Evolutionary conservation across 2,797 vertebrate genomes (phyloP).

Genomic region (Tangara arthus): DNA sequence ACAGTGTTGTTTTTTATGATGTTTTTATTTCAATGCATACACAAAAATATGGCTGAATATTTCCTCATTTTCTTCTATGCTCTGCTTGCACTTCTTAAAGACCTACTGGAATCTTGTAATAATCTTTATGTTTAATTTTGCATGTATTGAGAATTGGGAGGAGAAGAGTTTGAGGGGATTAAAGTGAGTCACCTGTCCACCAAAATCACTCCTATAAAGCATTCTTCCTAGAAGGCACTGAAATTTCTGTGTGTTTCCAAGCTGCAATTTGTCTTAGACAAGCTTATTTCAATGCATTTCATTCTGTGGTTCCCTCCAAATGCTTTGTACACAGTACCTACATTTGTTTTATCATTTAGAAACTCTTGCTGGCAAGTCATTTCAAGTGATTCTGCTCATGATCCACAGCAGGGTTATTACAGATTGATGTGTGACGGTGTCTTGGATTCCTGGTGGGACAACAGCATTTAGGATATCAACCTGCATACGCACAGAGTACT

Average conservation of each 20-base stretch:
- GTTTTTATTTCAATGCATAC: neutral
- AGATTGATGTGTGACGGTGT: neutral
- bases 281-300: conserved; percentile 43
- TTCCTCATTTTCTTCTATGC: neutral
- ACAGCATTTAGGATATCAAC: neutral
- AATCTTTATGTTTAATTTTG: conserved; percentile 29
- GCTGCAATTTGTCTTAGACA: conserved; percentile 18
- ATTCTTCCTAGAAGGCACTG: neutral
- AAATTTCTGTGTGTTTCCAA: conserved; percentile 40
- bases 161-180: neutral
- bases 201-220: conserved; percentile 38
- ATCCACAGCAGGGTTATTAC: neutral
- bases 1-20: neutral
- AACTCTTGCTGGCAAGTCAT: conserved; percentile 21
- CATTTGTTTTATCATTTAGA: conserved; percentile 38
- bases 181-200: neutral
- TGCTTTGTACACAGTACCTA: neutral
- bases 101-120: neutral
- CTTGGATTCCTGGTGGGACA: neutral
- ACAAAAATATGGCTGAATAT: neutral
- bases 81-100: neutral
- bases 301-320: conserved; percentile 27
- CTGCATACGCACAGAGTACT: neutral
- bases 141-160: neutral
- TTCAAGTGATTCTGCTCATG: conserved; percentile 39